Base-by-base conservation (phyloP, 2,113 vertebrate genomes). In the Oceanodroma tethys region DNA sequence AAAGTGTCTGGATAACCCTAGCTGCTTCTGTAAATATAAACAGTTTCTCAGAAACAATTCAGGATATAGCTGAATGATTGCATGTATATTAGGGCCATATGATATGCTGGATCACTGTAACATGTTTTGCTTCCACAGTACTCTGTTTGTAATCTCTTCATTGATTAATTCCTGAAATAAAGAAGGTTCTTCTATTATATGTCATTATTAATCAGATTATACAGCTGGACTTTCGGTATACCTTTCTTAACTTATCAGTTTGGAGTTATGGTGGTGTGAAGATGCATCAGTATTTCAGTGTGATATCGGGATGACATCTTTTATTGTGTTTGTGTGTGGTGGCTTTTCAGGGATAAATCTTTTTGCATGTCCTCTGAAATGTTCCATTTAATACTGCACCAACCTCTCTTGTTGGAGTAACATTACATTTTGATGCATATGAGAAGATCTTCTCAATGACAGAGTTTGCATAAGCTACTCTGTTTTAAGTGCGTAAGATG, bases 141-240 rank as follows among this genome's bases (percentile, higher is more conserved):
- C 38, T 53, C 40, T 67, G 47, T 88, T 63, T 92, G 60, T 83
- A 95, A 94, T 76, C 6, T 72, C 81, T 70, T 53, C 55, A 81
- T 93, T 94, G 73, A 90, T 85, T 86, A 80, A 91, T 83, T 55
- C 52, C 70, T 94, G 60, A 83, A 97, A 84, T 48, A 91, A 47
- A 82, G 40, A 34, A 90, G 29, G 56, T 97, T 84, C 43, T 95
- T 47, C 43, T 83, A 21, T 67, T 91, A 52, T 42, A 59, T 74
- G 60, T 86, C 43, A 65, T 95, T 92, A 92, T 80, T 93, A 81
- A 91, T 93, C 67, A 50, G 81, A 73, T 90, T 78, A 53, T 74
- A 43, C 62, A 94, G 8, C 9, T 21, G 62, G 48, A 81, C 75
- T 90, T 74, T 38, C 42, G 10, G 65, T 34, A 22, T 21, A 82